Percentiles rank a stretch among this genome's conserved stretches.
Conservation (phyloP, 23 tunicate species). For the Trididemnum clinides region DNA sequence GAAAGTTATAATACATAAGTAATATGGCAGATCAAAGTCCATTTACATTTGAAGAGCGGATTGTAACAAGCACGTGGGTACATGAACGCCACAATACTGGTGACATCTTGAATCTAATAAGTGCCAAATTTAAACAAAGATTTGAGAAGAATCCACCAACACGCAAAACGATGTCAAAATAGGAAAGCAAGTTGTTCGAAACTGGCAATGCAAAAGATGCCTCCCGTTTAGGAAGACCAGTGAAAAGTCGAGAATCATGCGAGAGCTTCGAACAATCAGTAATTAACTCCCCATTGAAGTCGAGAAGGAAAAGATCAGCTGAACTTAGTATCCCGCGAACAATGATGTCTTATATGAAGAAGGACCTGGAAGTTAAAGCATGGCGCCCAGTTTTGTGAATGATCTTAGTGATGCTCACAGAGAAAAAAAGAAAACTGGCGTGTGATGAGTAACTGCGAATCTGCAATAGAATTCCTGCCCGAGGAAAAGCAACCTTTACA, state of each 20-base stretch:
- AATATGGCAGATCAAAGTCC: constrained; percentile 26
- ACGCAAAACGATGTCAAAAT: constrained; percentile 8
- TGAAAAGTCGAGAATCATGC: neutral
- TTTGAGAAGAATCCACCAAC: constrained; percentile 14
- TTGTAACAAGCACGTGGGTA: neutral
- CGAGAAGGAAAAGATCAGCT: constrained; percentile 27
- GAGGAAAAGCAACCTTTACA: constrained; percentile 10
- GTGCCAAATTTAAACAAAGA: neutral
- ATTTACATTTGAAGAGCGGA: constrained; percentile 17
- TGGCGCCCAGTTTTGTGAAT: constrained; percentile 20
- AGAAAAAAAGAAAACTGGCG: neutral
- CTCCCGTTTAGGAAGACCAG: neutral
- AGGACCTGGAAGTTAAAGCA: constrained; percentile 20
- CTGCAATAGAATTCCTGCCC: neutral
- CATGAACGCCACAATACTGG: constrained; percentile 30
- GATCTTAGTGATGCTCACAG: constrained; percentile 12
- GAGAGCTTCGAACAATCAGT: constrained; percentile 19
- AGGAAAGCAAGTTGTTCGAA: constrained; percentile 11
- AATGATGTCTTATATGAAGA: neutral
- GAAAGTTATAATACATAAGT: neutral
- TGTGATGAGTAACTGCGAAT: constrained; percentile 14
- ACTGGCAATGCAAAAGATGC: constrained; percentile 16
- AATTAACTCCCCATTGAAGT: neutral
- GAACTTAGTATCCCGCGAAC: constrained; percentile 21
- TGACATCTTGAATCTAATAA: constrained; percentile 3